phyloP scores from a whole-genome alignment of 2,888 invertebrate species.

The Plebejus argus region DNA sequence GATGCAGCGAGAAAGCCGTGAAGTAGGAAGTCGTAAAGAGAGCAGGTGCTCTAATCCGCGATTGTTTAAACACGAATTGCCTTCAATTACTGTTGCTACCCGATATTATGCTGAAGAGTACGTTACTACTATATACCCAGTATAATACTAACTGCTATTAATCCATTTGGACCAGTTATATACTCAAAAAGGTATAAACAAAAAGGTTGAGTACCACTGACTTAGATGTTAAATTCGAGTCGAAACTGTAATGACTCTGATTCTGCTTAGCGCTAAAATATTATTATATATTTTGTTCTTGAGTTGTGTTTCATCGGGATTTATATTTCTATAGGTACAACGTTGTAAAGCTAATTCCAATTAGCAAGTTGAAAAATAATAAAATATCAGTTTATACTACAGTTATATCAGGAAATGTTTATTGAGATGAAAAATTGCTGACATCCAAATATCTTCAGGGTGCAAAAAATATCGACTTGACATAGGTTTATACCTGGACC shows the following conservation, averaged over 20 bases:
- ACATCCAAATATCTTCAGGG: conserved; percentile 20
- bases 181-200: too few relatives aligned
- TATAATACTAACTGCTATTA: neutral
- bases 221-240: too few relatives aligned
- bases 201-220: too few relatives aligned
- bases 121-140: neutral
- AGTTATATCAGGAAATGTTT: neutral
- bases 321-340: neutral
- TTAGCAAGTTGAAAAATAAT: neutral
- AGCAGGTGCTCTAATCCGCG: conserved; percentile 57
- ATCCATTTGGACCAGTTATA: neutral
- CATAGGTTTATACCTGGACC: conserved; percentile 18
- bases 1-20: conserved; percentile 63
- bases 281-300: too few relatives aligned
- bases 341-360: neutral
- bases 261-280: too few relatives aligned
- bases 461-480: neutral
- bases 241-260: too few relatives aligned
- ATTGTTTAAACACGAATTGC: conserved; percentile 33
- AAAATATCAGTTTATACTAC: neutral
- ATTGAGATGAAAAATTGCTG: neutral
- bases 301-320: too few relatives aligned
- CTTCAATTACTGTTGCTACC: conserved; percentile 3
- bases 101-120: neutral
- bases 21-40: conserved; percentile 71